These are phyloP conservation scores for Drosophila nasuta DNA, from an alignment of 1,140 invertebrate genomes.

Conservation along the genomic window DNA sequence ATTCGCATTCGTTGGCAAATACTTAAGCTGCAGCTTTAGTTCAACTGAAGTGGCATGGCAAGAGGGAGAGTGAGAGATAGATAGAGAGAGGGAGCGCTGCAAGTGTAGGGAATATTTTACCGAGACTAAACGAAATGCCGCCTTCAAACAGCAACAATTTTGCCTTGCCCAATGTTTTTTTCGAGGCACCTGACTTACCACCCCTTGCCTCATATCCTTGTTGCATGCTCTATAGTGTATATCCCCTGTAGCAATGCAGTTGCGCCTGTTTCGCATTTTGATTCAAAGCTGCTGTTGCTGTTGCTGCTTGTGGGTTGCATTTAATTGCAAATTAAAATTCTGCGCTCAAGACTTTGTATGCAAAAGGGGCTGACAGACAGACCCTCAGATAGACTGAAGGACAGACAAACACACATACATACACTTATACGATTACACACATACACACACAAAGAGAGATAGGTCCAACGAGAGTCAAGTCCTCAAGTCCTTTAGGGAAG, in stretches of 20 bases:
- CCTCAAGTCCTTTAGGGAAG: constrained; percentile 60
- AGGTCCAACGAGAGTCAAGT: constrained; percentile 29
- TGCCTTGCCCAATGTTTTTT: constrained; percentile 13
- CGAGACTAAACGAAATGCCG: constrained; percentile 65
- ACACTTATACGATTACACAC: constrained; percentile 9
- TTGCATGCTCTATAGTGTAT: neutral
- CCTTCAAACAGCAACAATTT: constrained; percentile 14
- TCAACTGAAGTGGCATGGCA: neutral
- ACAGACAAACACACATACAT: constrained; percentile 1
- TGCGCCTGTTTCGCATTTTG: constrained; percentile 63
- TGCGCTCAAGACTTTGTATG: constrained; percentile 82
- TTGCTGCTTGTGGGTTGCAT: constrained; percentile 77
- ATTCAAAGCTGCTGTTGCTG: constrained; percentile 65
- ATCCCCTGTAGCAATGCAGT: constrained; percentile 23
- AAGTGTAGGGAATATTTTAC: constrained; percentile 28
- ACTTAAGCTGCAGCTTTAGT: constrained; percentile 75
- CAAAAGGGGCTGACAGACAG: constrained; percentile 54
- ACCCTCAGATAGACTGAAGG: constrained; percentile 17
- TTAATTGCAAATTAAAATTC: constrained; percentile 84
- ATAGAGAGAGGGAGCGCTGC: neutral
- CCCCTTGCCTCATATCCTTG: constrained; percentile 14
- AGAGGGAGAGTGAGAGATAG: neutral
- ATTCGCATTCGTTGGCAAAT: constrained; percentile 80
- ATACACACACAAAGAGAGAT: too few species aligned
- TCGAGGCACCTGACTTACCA: constrained; percentile 33